Conservation (phyloP, 1,140 invertebrate genomes). For the Melanaphis sacchari region DNA sequence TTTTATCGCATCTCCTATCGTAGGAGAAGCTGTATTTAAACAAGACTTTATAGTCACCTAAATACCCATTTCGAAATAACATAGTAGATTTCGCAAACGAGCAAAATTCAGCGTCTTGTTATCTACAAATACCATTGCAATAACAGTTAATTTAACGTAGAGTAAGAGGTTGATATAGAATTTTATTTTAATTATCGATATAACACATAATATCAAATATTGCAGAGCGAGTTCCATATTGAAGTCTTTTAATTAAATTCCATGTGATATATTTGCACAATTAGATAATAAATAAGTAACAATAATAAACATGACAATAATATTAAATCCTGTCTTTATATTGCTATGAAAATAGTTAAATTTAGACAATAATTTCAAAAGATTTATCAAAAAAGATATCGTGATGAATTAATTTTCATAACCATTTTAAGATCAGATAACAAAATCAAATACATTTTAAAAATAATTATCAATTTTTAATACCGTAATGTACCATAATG, state of each 20-base stretch:
- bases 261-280: not conserved
- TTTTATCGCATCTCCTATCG: slow-evolving; percentile 12
- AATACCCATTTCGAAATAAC: slow-evolving; percentile 19
- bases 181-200: not conserved
- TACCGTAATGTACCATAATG: not conserved
- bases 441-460: not conserved
- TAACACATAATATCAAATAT: not conserved
- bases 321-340: not conserved
- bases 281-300: not conserved
- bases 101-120: slow-evolving; percentile 4
- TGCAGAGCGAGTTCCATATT: not conserved
- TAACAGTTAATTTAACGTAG: not conserved
- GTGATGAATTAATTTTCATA: not conserved
- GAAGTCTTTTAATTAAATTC: not conserved
- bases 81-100: slow-evolving; percentile 1
- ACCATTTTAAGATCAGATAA: not conserved
- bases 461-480: not conserved
- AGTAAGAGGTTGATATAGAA: not conserved
- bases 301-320: not conserved
- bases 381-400: not conserved
- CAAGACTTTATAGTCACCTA: not conserved
- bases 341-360: not conserved
- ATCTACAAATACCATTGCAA: slow-evolving; percentile 23
- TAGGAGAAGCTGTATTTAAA: not conserved
- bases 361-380: not conserved